These are phyloP conservation scores for Rhombomys opimus DNA, from an alignment of 2,113 vertebrate species.

Conservation along the genomic window DNA sequence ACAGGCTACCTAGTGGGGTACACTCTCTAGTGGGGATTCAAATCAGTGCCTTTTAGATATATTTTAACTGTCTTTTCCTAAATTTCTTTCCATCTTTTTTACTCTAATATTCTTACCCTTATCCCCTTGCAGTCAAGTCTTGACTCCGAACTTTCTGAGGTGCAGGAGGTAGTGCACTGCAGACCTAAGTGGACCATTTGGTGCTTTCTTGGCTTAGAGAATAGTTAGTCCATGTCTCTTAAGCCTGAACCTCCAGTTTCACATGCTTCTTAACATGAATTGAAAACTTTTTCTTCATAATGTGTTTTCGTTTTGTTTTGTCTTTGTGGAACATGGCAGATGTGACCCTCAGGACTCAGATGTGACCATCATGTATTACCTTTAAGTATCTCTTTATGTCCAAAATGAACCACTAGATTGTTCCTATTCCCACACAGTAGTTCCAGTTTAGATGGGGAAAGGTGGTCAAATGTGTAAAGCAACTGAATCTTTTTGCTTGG, in stretches of 20 bases:
- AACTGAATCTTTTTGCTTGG: neutral
- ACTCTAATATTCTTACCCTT: neutral
- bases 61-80: neutral
- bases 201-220: conserved; percentile 50
- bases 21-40: neutral
- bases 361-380: neutral
- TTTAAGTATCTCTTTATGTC: neutral
- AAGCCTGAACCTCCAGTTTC: neutral
- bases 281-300: neutral
- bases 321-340: neutral
- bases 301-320: neutral
- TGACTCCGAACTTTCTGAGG: neutral
- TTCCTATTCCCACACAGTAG: neutral
- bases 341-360: neutral
- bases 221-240: neutral
- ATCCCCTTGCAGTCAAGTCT: neutral
- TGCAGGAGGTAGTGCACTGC: neutral
- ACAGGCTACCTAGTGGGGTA: neutral
- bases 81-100: conserved; percentile 50
- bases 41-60: neutral
- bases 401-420: neutral
- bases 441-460: neutral
- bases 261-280: neutral
- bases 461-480: neutral
- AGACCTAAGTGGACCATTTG: neutral